Conservation (phyloP, 2,113 vertebrate genomes). For the Phoenicopterus ruber region DNA sequence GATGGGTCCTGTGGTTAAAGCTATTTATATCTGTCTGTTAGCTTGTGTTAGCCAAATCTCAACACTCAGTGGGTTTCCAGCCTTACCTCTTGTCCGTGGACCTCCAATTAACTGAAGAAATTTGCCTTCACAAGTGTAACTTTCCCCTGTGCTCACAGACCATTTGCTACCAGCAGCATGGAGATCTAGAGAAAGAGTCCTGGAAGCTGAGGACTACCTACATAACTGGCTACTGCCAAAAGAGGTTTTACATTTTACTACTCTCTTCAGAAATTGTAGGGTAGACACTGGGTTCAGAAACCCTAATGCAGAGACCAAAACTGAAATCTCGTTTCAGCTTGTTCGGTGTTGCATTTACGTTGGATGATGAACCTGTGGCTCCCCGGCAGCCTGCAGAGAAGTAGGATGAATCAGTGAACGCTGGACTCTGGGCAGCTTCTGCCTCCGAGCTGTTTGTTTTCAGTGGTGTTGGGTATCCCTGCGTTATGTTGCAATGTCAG, state of each 20-base stretch:
- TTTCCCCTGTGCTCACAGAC: background rate
- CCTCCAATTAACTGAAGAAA: background rate
- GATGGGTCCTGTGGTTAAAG: background rate
- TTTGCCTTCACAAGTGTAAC: background rate
- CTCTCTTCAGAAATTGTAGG: background rate
- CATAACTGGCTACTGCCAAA: background rate
- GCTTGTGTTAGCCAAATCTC: background rate
- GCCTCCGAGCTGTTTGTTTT: background rate
- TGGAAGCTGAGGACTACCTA: background rate
- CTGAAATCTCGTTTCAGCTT: background rate
- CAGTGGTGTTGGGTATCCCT: background rate
- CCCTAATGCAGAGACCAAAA: background rate
- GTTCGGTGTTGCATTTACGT: background rate
- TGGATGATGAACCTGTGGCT: background rate
- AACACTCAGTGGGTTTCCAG: background rate
- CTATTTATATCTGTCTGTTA: background rate
- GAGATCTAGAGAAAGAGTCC: background rate
- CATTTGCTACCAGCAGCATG: background rate
- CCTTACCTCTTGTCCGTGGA: background rate
- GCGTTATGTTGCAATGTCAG: rapidly evolving
- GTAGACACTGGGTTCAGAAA: background rate
- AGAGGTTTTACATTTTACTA: background rate
- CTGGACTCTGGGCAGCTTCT: background rate
- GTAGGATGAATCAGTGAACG: background rate
- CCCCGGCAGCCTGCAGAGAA: background rate